Evolutionary conservation across 1,140 invertebrate genomes (phyloP), one percentile per base, ranked within the genome.

Genomic region (Eubasilissa regina): DNA sequence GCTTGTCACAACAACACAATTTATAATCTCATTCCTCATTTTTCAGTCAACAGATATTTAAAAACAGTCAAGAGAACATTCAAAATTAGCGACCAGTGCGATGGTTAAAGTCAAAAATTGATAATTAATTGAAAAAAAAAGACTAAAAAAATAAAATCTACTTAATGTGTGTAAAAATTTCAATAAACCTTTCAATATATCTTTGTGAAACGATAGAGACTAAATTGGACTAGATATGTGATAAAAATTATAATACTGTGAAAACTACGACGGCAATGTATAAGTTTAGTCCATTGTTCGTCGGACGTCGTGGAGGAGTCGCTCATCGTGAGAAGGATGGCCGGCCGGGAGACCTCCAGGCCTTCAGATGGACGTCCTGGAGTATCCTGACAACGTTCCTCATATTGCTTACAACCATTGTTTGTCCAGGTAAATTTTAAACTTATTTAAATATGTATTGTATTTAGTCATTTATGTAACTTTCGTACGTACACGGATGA

Each of bases 211-310:
- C 1, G 11, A 7, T 21, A 12, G 64, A 68, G 64, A 68, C 64
- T 45, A 15, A 68, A 47, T 45, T 68, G 4, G n/a, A 17, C 15
- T 68, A 68, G 64, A 68, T 17, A 68, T 68, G 64, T 68, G 64
- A 68, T 68, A 48, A 44, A 64, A 25, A n/a, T 58, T 0, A 3
- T 8, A 48, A 19, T n/a, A 7, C 15, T 15, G 43, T 68, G 44
- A 47, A 15, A 11, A n/a, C 3, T 17, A 47, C 64, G 64, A 43
- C 64, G 64, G 64, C 44, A 45, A 68, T 68, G 64, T 68, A 47
- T 45, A 48, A 45, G 45, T 68, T 68, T 43, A 48, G 64, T 21
- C n/a, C 64, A 68, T 68, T 68, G 64, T 47, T 44, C 15, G 64
- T n/a, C 44, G 13, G 64, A 35, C 64, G 45, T 17, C 43, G 13